Evolutionary conservation across 2,113 vertebrate species (phyloP).

Genomic region (Garra rufa): DNA sequence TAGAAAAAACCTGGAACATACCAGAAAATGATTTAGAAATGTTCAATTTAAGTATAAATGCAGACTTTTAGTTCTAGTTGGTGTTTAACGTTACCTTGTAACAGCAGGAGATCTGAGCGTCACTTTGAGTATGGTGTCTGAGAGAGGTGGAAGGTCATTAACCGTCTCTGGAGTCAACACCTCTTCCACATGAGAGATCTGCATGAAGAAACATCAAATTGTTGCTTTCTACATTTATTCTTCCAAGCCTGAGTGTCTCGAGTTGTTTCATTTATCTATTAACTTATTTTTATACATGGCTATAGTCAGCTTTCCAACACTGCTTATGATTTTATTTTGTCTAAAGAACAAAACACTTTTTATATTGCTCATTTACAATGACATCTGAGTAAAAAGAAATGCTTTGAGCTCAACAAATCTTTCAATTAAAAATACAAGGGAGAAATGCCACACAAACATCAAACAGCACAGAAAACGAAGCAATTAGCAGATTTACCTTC

Average conservation of each 20-base stretch:
- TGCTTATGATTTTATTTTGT: neutral
- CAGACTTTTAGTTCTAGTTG: neutral
- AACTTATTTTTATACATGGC: neutral
- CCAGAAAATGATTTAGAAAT: neutral
- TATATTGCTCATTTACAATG: neutral
- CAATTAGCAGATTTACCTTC: constrained; percentile 77
- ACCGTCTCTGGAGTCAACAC: constrained; percentile 73
- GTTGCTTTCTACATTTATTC: neutral
- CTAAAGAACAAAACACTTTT: neutral
- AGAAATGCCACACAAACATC: neutral
- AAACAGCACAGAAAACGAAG: neutral
- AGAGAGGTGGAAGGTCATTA: constrained; percentile 86
- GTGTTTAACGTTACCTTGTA: constrained; percentile 77
- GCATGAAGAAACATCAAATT: neutral
- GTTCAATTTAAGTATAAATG: neutral
- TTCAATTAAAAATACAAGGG: neutral
- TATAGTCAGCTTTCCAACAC: neutral
- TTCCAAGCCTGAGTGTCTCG: neutral
- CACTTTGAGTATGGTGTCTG: constrained; percentile 78
- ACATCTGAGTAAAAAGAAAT: neutral
- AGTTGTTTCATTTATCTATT: neutral
- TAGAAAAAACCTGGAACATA: constrained; percentile 83
- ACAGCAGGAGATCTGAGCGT: constrained; percentile 78
- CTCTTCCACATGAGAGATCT: constrained; percentile 75
- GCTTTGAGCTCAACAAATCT: neutral